Evolutionary conservation across 2,797 vertebrate species (phyloP).

Genomic region (Cirrhinus molitorella): DNA sequence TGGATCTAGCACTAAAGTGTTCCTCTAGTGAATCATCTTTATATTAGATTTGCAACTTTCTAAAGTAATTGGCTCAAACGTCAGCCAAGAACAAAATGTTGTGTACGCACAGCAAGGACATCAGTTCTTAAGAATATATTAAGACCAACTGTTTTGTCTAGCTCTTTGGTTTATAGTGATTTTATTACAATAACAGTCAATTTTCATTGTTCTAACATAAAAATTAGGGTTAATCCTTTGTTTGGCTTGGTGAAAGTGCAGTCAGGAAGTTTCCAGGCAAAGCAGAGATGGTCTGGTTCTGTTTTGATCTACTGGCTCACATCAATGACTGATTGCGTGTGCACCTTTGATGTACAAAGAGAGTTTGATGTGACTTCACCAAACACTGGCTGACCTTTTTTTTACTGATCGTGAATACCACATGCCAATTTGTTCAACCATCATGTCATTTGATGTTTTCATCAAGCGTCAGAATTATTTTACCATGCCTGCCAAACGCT

Average conservation of each 20-base stretch:
- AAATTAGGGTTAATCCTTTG: neutral
- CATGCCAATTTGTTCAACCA: conserved; percentile 27
- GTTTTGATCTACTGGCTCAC: conserved; percentile 17
- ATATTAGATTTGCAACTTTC: neutral
- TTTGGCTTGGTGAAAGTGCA: neutral
- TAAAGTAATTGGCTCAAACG: neutral
- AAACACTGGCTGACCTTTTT: conserved; percentile 27
- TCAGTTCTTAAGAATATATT: neutral
- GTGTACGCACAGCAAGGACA: neutral
- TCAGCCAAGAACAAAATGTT: conserved; percentile 3
- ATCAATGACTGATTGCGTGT: conserved; percentile 5
- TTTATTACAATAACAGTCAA: neutral
- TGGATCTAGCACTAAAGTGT: neutral
- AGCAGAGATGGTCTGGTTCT: conserved; percentile 21
- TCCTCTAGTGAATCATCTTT: neutral
- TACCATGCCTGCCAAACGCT: conserved; percentile 15
- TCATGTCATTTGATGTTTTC: conserved; percentile 30
- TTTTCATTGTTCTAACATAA: neutral
- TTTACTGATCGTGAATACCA: neutral
- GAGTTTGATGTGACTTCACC: conserved; percentile 12
- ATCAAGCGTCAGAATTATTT: conserved; percentile 25
- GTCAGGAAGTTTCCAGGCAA: conserved; percentile 9
- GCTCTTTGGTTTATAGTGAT: neutral
- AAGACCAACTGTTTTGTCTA: conserved; percentile 20
- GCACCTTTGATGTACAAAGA: conserved; percentile 6